These are phyloP conservation scores for Lumbricus terrestris DNA, from an alignment of 2,888 invertebrate species.

Conservation along the genomic window DNA sequence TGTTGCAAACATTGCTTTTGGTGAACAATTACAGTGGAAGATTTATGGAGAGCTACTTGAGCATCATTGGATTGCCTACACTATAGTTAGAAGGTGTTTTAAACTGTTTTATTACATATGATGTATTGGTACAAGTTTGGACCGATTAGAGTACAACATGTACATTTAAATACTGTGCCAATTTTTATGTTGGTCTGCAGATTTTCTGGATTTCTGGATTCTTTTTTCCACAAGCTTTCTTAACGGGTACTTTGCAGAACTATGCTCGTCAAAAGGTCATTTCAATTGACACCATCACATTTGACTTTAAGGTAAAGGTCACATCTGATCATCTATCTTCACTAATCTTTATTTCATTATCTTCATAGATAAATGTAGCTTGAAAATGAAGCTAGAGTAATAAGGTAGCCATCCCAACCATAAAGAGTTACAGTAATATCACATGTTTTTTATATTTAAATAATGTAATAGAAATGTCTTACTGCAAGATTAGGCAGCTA, in stretches of 20 bases:
- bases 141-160: neutral
- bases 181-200: conserved; percentile 36
- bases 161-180: too few species aligned
- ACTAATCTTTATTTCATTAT: too few species aligned
- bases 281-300: conserved; percentile 59
- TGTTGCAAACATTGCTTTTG: neutral
- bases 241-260: conserved; percentile 60
- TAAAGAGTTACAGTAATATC: neutral
- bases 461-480: too few species aligned
- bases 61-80: neutral
- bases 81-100: neutral
- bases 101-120: neutral
- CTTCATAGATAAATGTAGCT: neutral
- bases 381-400: neutral
- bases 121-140: neutral
- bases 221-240: conserved; percentile 62
- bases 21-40: neutral
- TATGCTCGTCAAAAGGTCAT: conserved; percentile 57
- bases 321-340: neutral
- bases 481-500: too few species aligned
- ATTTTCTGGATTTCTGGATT: conserved; percentile 65
- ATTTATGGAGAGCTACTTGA: too few species aligned
- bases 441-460: neutral
- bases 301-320: conserved; percentile 54
- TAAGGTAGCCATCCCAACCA: neutral